Conservation (phyloP, 1,140 invertebrate species). For the Drosophila kanapiae region DNA sequence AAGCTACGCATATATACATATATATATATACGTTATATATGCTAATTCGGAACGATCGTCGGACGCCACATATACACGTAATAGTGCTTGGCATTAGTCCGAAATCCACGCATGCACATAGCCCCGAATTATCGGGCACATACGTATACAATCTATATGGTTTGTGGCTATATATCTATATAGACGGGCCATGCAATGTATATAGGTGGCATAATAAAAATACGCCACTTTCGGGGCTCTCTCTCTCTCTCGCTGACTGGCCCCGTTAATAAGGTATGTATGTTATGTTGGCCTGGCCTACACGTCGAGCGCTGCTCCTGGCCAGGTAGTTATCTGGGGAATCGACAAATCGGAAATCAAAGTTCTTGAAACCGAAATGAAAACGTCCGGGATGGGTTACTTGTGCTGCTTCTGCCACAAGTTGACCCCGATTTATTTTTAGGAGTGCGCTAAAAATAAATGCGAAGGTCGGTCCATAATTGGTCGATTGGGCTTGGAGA, state of each 20-base stretch:
- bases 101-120: constrained; percentile 55
- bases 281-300: constrained; percentile 19
- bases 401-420: constrained; percentile 23
- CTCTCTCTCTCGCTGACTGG: background rate
- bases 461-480: constrained; percentile 77
- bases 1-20: constrained; percentile 4
- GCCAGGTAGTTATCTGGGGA: constrained; percentile 1
- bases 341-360: constrained; percentile 3
- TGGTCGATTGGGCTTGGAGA: constrained; percentile 22
- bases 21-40: constrained; percentile 2
- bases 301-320: constrained; percentile 1
- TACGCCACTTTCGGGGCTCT: constrained; percentile 32
- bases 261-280: constrained; percentile 5
- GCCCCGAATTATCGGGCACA: constrained; percentile 28
- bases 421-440: constrained; percentile 81
- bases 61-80: constrained; percentile 28
- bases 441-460: constrained; percentile 80
- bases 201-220: constrained; percentile 64
- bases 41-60: constrained; percentile 17
- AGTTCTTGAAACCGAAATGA: background rate
- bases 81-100: constrained; percentile 40
- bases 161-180: constrained; percentile 15
- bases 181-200: constrained; percentile 36
- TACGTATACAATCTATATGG: constrained; percentile 25
- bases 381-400: constrained; percentile 1